phyloP scores from a whole-genome alignment of 2,797 vertebrate genomes.

The Hirundo rustica region DNA sequence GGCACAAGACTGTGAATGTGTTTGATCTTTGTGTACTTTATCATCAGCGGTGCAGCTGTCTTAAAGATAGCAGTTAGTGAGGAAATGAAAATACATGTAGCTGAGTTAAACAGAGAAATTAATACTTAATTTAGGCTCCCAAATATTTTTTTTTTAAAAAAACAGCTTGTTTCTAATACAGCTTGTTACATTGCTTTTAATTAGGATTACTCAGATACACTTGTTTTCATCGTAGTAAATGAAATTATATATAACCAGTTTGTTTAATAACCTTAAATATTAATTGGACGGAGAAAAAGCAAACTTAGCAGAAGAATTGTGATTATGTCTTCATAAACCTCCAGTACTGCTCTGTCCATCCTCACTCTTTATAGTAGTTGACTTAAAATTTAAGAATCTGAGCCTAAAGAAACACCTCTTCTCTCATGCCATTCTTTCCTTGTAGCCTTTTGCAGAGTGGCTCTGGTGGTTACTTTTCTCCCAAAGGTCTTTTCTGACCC shows the following conservation, averaged over 20 bases:
- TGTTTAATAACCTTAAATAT: not conserved
- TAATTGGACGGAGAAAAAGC: not conserved
- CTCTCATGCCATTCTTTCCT: not conserved
- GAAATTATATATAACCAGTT: not conserved
- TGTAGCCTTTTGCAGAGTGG: not conserved
- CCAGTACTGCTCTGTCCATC: not conserved
- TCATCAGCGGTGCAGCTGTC: slow-evolving; percentile 24
- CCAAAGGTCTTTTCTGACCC: not conserved
- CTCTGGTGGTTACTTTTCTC: not conserved
- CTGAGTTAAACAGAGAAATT: not conserved
- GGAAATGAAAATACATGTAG: not conserved
- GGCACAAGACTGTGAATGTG: not conserved
- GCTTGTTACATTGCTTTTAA: not conserved
- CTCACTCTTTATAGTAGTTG: not conserved
- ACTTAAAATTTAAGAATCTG: not conserved
- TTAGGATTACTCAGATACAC: not conserved
- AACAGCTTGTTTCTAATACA: not conserved
- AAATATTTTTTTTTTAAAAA: not conserved
- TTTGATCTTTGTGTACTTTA: slow-evolving; percentile 42
- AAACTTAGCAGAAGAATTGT: not conserved
- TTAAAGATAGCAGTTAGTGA: slow-evolving; percentile 25
- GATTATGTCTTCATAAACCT: not conserved
- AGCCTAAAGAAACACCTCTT: not conserved
- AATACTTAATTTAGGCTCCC: not conserved
- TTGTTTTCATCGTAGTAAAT: slow-evolving; percentile 15